Conservation (phyloP, 2,888 invertebrate genomes). For the Xanthostigma xanthostigma region DNA sequence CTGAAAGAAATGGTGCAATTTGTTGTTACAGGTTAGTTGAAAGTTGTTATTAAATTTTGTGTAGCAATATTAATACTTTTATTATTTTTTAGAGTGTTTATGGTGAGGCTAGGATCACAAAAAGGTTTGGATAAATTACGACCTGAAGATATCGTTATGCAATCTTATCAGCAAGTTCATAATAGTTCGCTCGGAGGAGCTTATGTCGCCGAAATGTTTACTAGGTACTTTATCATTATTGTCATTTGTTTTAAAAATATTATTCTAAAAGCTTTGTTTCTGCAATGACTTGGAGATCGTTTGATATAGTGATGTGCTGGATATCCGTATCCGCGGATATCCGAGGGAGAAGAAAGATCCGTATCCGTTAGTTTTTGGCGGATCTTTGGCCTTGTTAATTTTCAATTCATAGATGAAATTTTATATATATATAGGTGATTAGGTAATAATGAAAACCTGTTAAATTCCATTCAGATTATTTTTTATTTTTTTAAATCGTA, state of each 20-base stretch:
- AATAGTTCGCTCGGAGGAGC: constrained; percentile 52
- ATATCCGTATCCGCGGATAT: too few relatives aligned
- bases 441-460: too few relatives aligned
- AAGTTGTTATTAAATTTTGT: neutral
- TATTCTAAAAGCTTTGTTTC: too few relatives aligned
- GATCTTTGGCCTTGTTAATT: too few relatives aligned
- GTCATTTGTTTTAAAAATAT: neutral
- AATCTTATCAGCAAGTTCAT: constrained; percentile 61
- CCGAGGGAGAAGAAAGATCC: too few relatives aligned
- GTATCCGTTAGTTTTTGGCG: too few relatives aligned
- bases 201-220: constrained; percentile 74
- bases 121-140: constrained; percentile 50
- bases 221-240: constrained; percentile 33
- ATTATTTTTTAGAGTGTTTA: constrained; percentile 41
- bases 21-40: constrained; percentile 55
- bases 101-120: constrained; percentile 52
- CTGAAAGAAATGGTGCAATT: constrained; percentile 75
- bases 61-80: neutral
- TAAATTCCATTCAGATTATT: too few relatives aligned
- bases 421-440: too few relatives aligned
- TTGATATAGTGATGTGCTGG: too few relatives aligned
- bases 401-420: too few relatives aligned
- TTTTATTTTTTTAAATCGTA: too few relatives aligned
- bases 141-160: constrained; percentile 53
- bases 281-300: too few relatives aligned